A percentile compares a stretch with the other conserved stretches of the same genome.
Evolutionary conservation across 2,113 vertebrate species (phyloP).

Genomic region (Thryonomys swinderianus): DNA sequence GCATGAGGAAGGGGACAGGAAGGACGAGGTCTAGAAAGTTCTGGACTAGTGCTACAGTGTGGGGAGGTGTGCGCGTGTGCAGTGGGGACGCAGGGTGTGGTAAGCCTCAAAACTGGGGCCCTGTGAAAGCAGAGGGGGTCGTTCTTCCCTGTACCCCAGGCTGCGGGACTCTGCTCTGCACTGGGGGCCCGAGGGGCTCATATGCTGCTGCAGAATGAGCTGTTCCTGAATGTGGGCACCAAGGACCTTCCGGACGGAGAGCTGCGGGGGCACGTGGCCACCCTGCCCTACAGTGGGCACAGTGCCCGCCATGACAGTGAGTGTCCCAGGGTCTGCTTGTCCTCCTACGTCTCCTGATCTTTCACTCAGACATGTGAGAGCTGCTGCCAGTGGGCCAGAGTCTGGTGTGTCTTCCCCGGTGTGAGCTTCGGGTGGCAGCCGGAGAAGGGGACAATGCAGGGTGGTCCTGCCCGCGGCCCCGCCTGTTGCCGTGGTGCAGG

Average conservation of each 20-base stretch:
- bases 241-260: constrained; percentile 93
- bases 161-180: constrained; percentile 88
- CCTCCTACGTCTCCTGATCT: neutral
- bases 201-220: constrained; percentile 98
- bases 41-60: neutral
- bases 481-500: neutral
- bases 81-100: neutral
- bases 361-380: neutral
- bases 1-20: neutral
- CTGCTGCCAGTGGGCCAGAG: neutral
- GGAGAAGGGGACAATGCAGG: neutral
- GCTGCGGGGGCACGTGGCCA: constrained; percentile 93
- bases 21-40: neutral
- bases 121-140: neutral
- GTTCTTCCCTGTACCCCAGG: constrained; percentile 64
- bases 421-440: neutral
- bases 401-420: neutral
- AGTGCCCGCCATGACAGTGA: constrained; percentile 90
- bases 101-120: neutral
- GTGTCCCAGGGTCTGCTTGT: constrained; percentile 39
- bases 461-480: neutral
- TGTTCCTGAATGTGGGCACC: constrained; percentile 97
- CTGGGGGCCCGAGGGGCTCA: constrained; percentile 94
- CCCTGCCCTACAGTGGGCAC: constrained; percentile 92
- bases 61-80: neutral